These are phyloP conservation scores for Salminus brasiliensis DNA, from an alignment of 2,113 vertebrate species.

Conservation along the genomic window DNA sequence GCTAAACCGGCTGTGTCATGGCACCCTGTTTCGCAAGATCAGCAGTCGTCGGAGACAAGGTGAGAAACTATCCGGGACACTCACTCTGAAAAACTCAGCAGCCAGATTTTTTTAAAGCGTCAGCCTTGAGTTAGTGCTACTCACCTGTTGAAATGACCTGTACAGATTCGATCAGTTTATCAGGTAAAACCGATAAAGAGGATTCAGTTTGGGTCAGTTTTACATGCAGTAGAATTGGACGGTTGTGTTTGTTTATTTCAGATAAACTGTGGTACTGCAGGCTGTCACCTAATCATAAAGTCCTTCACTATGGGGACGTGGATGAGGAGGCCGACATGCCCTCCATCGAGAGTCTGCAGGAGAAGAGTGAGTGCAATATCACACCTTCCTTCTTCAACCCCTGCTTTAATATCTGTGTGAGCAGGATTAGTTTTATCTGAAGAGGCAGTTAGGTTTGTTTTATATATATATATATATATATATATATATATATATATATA, in stretches of 20 bases:
- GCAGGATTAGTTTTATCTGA: no score
- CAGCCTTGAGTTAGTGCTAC: background rate
- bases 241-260: slow-evolving; percentile 57
- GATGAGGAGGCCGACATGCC: slow-evolving; percentile 81
- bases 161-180: background rate
- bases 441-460: no score
- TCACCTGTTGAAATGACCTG: background rate
- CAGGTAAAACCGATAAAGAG: background rate
- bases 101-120: no score
- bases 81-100: background rate
- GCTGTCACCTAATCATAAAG: slow-evolving; percentile 94
- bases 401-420: background rate
- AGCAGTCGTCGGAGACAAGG: slow-evolving; percentile 94
- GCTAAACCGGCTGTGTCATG: slow-evolving; percentile 89
- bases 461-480: no score
- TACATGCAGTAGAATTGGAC: background rate
- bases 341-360: slow-evolving; percentile 83
- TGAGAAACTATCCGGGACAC: slow-evolving; percentile 55
- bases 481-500: no score
- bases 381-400: background rate
- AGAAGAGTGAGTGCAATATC: slow-evolving; percentile 85
- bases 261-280: slow-evolving; percentile 98
- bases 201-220: background rate
- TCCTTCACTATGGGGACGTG: slow-evolving; percentile 93
- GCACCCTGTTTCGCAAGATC: slow-evolving; percentile 93